Base-by-base conservation (phyloP, 2,888 invertebrate genomes). In the Margaritifera margaritifera region DNA sequence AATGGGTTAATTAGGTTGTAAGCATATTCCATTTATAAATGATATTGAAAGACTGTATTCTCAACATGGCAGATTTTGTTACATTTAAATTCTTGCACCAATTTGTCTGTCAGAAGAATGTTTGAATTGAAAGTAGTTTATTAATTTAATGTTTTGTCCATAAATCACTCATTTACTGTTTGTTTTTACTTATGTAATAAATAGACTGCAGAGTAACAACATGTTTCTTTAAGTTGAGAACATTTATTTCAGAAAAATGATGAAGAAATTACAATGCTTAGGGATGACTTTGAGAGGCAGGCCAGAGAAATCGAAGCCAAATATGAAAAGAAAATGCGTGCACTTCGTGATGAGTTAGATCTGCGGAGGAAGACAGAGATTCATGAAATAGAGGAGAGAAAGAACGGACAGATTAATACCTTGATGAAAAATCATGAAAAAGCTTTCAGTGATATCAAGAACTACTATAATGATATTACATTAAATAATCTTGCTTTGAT, bases 381-480 rank as follows among this genome's bases (percentile, higher is more conserved):
- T 71, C 89, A 90, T 63, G 96, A 97, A 90, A 94, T 96, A 15
- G 96, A 97, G 87, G 96, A 97, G 86, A 92, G 96, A 57, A 98
- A 98, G 90, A 96, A 96, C 89, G 93, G 93, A 64, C 97, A 97
- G 87, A 93, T 97, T 6, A 93, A 93, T 18, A 94, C 94, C 55
- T 90, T 98, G 71, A 95, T 95, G 76, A 89, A 89, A 79, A 93
- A 94, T 84, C 97, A 98, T 86, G 96, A 96, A 75, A 93, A 93
- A 80, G 94, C 95, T 0, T 96, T 96, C 87, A 92, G 93, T 58
- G 96, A 97, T 88, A 94, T 98, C 91, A 97, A 97, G 89, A 95
- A 94, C 89, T 98, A 97, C 90, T 98, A 97, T 87, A 97, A 97
- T 85, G 96, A 97, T 84, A 97, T 98, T 65, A 96, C 96, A 0